Percentiles rank a stretch among this genome's conserved stretches.
Conservation (phyloP, 2,888 invertebrate species). For the Mesorhabditis belari region DNA sequence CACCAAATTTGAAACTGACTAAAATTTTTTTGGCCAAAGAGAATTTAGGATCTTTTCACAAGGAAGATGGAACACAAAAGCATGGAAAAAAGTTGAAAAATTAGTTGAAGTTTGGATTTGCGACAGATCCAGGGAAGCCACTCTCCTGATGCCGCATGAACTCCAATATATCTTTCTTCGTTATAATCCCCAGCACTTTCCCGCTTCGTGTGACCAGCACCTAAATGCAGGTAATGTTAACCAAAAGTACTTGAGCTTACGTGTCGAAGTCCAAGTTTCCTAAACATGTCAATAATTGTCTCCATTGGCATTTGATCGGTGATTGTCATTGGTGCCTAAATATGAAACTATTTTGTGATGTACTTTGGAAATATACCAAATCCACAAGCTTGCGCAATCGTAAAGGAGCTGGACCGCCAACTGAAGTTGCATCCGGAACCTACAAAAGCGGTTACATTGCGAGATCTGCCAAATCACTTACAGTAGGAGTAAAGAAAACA, state of each 20-base stretch:
- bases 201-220: constrained; percentile 32
- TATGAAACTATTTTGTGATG: too few relatives aligned
- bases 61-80: too few relatives aligned
- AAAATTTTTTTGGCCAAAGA: too few relatives aligned
- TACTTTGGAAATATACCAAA: too few relatives aligned
- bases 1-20: too few relatives aligned
- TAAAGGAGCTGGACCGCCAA: constrained; percentile 65
- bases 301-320: constrained; percentile 99
- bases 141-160: constrained; percentile 60
- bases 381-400: constrained; percentile 83
- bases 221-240: too few relatives aligned
- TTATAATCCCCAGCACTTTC: constrained; percentile 79
- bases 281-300: constrained; percentile 98
- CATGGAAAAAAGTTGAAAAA: neutral
- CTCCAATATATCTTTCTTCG: constrained; percentile 94
- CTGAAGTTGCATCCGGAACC: constrained; percentile 67
- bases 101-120: constrained; percentile 20
- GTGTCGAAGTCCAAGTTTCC: constrained; percentile 90
- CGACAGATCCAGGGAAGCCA: constrained; percentile 2
- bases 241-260: too few relatives aligned
- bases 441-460: too few relatives aligned
- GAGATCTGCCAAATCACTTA: too few relatives aligned
- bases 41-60: too few relatives aligned
- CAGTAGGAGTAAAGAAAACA: constrained; percentile 53
- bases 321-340: constrained; percentile 86